These are phyloP conservation scores for Caracal caracal DNA, from an alignment of 2,113 vertebrate genomes.

Conservation along the genomic window DNA sequence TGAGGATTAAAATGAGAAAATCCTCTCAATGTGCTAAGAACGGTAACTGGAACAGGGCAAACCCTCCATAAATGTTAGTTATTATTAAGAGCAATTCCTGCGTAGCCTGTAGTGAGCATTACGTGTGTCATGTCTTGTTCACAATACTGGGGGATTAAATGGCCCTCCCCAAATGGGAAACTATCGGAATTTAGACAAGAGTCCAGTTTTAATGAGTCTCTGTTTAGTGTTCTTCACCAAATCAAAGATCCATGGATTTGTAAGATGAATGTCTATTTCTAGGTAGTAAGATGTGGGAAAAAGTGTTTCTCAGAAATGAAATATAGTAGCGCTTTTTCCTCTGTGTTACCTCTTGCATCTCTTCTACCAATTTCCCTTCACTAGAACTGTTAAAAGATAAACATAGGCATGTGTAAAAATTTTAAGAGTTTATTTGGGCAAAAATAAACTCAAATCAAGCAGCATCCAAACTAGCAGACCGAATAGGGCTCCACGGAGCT, in stretches of 20 bases:
- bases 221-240: background rate
- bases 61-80: background rate
- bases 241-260: background rate
- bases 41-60: background rate
- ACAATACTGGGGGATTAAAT: background rate
- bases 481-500: background rate
- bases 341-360: background rate
- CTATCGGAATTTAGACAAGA: background rate
- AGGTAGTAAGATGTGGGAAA: background rate
- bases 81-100: background rate
- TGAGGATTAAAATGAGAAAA: constrained; percentile 56
- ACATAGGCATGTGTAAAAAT: background rate
- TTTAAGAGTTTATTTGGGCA: constrained; percentile 5
- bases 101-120: background rate
- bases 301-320: background rate
- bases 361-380: background rate
- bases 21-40: constrained; percentile 37
- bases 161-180: background rate
- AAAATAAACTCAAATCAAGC: background rate
- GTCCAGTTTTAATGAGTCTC: constrained; percentile 1
- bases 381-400: background rate
- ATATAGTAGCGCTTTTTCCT: background rate
- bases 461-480: background rate
- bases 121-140: background rate
- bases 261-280: constrained; percentile 17